Conservation (phyloP, 2,113 vertebrate genomes). For the Petrocephalus microphthalmus region DNA sequence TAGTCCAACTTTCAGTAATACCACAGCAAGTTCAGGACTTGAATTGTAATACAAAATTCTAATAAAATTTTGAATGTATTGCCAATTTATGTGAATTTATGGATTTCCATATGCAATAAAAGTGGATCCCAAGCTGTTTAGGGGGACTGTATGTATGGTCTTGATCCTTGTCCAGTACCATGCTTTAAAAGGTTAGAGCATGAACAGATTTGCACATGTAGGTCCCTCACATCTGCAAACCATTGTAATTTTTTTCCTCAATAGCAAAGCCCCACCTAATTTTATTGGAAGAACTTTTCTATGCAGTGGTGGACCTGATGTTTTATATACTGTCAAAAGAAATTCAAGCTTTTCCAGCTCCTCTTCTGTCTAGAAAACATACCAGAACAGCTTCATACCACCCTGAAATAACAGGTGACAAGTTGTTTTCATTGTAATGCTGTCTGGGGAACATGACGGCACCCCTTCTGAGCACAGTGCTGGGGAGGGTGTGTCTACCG, state of each 20-base stretch:
- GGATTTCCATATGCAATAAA: constrained; percentile 13
- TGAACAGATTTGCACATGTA: constrained; percentile 4
- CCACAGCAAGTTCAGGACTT: constrained; percentile 33
- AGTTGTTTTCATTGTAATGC: background rate
- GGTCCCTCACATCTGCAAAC: constrained; percentile 29
- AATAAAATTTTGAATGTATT: constrained; percentile 37
- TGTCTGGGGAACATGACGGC: background rate
- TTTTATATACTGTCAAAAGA: background rate
- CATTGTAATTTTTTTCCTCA: constrained; percentile 21
- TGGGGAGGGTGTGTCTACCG: constrained; percentile 4
- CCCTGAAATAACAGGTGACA: background rate
- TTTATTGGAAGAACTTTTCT: constrained; percentile 22
- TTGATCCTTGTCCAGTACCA: constrained; percentile 1
- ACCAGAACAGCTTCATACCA: background rate
- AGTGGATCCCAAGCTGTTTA: background rate
- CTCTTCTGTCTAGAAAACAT: background rate
- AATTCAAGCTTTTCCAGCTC: background rate
- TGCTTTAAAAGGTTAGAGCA: constrained; percentile 9
- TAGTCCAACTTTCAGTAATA: constrained; percentile 39
- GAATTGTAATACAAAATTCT: constrained; percentile 40
- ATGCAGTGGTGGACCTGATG: background rate
- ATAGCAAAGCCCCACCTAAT: constrained; percentile 10
- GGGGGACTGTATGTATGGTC: background rate
- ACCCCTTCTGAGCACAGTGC: background rate
- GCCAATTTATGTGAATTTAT: constrained; percentile 14